phyloP scores from a whole-genome alignment of 2,113 vertebrate genomes.

The Arothron firmamentum region DNA sequence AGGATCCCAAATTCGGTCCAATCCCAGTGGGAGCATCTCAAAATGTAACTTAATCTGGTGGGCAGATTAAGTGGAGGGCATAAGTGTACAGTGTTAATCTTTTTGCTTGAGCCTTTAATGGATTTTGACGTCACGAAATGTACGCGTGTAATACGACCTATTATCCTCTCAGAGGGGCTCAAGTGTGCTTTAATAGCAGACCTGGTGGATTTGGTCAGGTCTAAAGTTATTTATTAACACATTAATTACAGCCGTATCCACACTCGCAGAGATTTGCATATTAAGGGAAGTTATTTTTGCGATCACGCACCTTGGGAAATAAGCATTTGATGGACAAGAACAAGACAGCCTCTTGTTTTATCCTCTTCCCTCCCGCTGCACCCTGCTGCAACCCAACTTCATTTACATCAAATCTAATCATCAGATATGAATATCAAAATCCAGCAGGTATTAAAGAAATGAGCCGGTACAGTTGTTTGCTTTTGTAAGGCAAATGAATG shows the following conservation, averaged over 20 bases:
- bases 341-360: slow-evolving; percentile 21
- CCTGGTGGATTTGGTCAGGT: slow-evolving; percentile 11
- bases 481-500: slow-evolving; percentile 58
- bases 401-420: slow-evolving; percentile 63
- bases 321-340: slow-evolving; percentile 23
- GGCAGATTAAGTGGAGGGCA: slow-evolving; percentile 47
- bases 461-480: slow-evolving; percentile 48
- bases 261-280: slow-evolving; percentile 30
- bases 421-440: slow-evolving; percentile 63
- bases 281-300: slow-evolving; percentile 36
- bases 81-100: slow-evolving; percentile 47
- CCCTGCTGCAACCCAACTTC: slow-evolving; percentile 34
- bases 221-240: slow-evolving; percentile 35
- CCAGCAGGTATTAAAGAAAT: slow-evolving; percentile 51
- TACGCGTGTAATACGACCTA: slow-evolving; percentile 17
- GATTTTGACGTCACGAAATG: slow-evolving; percentile 49
- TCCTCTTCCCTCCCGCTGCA: slow-evolving; percentile 28
- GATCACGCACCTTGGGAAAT: slow-evolving; percentile 35
- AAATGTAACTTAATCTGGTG: slow-evolving; percentile 47
- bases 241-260: slow-evolving; percentile 32
- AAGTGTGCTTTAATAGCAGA: slow-evolving; percentile 25
- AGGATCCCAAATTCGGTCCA: slow-evolving; percentile 34
- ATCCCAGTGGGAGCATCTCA: slow-evolving; percentile 40
- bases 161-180: slow-evolving; percentile 36
- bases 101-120: slow-evolving; percentile 56